Percentiles rank a stretch among this genome's conserved stretches.
Conservation (phyloP, 2,797 vertebrate genomes). For the Helarctos malayanus region DNA sequence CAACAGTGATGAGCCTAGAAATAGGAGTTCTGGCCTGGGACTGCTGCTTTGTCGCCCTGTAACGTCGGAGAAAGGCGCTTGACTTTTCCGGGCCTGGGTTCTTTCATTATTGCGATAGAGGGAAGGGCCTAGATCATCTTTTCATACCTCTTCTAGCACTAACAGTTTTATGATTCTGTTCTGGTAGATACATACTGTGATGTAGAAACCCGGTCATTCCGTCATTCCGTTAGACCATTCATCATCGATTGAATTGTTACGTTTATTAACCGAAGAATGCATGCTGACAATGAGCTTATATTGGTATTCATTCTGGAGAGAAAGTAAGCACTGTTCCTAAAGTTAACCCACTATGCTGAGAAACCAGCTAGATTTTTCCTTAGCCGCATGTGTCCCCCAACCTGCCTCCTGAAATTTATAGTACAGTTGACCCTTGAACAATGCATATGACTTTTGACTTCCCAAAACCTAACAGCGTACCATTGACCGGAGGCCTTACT, state of each 20-base stretch:
- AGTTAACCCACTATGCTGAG: background rate
- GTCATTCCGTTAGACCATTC: background rate
- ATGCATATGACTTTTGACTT: background rate
- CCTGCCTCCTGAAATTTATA: constrained; percentile 31
- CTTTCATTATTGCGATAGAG: background rate
- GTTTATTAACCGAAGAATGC: background rate
- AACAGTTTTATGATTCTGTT: background rate
- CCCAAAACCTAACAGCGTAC: background rate
- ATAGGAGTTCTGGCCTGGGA: background rate
- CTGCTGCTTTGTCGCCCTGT: fast-evolving
- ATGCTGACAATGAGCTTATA: constrained; percentile 13
- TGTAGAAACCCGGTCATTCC: background rate
- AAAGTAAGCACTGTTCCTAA: background rate
- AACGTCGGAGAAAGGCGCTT: background rate
- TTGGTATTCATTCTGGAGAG: constrained; percentile 4
- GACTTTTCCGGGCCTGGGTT: background rate
- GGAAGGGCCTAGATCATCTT: background rate
- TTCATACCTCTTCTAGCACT: background rate
- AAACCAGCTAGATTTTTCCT: background rate
- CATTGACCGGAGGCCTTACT: background rate
- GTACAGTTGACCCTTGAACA: background rate
- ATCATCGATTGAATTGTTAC: background rate
- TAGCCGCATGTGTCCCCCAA: background rate
- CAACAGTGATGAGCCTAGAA: background rate
- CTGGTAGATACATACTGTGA: background rate